Evolutionary conservation across 2,888 invertebrate genomes (phyloP).

Genomic region (Coleophora deauratella): DNA sequence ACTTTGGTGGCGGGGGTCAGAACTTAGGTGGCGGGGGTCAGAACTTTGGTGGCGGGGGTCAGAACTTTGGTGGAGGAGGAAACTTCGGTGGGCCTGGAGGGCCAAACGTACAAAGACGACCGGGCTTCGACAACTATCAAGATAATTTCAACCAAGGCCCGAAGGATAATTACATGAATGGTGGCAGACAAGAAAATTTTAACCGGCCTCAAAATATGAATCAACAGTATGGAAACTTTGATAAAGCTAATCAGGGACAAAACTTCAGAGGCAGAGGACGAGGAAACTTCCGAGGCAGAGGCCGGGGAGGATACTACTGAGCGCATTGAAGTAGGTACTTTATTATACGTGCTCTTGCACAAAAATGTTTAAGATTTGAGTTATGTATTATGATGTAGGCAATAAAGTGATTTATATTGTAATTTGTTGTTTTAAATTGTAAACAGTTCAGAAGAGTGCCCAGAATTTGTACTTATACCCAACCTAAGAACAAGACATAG

Average conservation of each 20-base stretch:
- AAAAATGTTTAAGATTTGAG: constrained; percentile 1
- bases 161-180: constrained; percentile 34
- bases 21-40: background rate
- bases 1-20: background rate
- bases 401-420: background rate
- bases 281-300: constrained; percentile 35
- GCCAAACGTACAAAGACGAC: background rate
- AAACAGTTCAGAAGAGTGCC: too few species aligned
- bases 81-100: too few species aligned
- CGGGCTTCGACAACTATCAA: constrained; percentile 5
- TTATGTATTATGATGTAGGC: constrained; percentile 3
- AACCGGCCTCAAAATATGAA: constrained; percentile 16
- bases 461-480: too few species aligned
- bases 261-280: constrained; percentile 36
- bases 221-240: constrained; percentile 27
- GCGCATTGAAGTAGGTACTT: too few species aligned
- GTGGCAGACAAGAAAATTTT: constrained; percentile 25
- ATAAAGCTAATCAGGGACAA: constrained; percentile 1
- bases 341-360: too few species aligned
- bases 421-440: background rate
- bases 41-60: background rate
- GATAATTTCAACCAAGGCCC: constrained; percentile 28
- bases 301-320: constrained; percentile 28
- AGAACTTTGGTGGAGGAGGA: too few species aligned
- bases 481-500: too few species aligned